Evolutionary conservation across 2,888 invertebrate genomes (phyloP), one percentile per base, ranked within the genome.

Genomic region (Creontiades dilutus): DNA sequence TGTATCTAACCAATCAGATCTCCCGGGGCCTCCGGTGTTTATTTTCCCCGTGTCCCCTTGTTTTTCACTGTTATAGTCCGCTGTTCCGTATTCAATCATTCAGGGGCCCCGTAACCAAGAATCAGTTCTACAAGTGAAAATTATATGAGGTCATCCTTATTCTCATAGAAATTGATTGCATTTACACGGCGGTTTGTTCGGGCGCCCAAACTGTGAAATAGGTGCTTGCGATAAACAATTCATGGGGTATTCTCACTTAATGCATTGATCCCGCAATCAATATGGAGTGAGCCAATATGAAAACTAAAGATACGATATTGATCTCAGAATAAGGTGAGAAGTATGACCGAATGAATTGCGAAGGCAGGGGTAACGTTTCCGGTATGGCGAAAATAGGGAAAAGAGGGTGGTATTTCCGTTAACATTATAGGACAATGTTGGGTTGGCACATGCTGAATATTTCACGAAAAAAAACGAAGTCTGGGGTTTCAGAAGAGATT

Each of bases 91-190:
- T 19, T 68, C 23, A 68, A 68, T 68, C 13, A 68, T 19, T 68
- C 23, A 68, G 9, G 27, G 9, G 19, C 23, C 5, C 23, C 13
- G 68, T 23, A 68, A 68, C 68, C 68, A 13, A 23, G 68, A 68
- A 68, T 68, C 68, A 68, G 68, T 68, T 68, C 68, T 68, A 68
- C 68, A 23, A 19, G 19, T 68, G 27, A 68, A 23, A 68, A 68
- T 68, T 23, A 68, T 23, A 68, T 68, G 68, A 68, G 27, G 23
- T 68, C 68, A 68, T 23, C 12, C 19, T 68, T 68, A 23, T 23
- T 23, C 5, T 68, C 23, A 23, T 68, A 68, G 68, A 68, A 68
- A 68, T 68, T 68, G 68, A 68, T 68, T 68, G 68, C 68, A 68
- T 23, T 68, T 23, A 68, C 68, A 23, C 23, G 16, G 52, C 3